Evolutionary conservation across 2,888 invertebrate species (phyloP), one percentile per base, ranked within the genome.

Genomic region (Camponotus fellah): DNA sequence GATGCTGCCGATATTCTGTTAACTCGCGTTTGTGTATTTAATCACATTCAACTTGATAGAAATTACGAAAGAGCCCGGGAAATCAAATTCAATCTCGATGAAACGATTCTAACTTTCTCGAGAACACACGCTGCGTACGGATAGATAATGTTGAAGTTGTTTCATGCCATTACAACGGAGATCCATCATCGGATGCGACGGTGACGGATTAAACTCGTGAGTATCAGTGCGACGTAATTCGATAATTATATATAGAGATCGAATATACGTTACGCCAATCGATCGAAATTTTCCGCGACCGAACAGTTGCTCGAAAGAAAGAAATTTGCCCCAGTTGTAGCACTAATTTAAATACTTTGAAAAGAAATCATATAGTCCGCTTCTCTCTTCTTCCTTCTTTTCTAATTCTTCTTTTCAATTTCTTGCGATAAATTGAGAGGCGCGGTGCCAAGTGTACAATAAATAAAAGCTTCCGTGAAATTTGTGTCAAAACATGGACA

Each of bases 401-500:
- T 60, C 60, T 32, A 64, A 64, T n/a, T n/a, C 75, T 75, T 75
- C 21, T 75, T 14, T 40, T 40, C 56, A 68, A 26, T 68, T 77
- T 77, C 76, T 68, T 77, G 66, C 40, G 66, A 77, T 77, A 77
- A 77, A 77, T 68, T 56, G 53, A 5, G n/a, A 68, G 14, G 40
- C 8, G 17, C 6, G 32, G 37, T 37, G 64, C 64, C 64, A 64
- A 68, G 68, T 68, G 26, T 66, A 32, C 21, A 40, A 77, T 68
- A 68, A 68, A 77, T 68, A 68, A 77, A 77, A 34, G 40, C 40
- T 56, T 56, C 14, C 14, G 56, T 32, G 32, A 68, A 77, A 77
- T 34, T 68, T 77, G n/a, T 14, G 40, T 3, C 3, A 40, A 76
- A 66, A 1, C 14, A 40, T 56, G 26, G 26, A 26, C 26, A 26